phyloP scores from a whole-genome alignment of 2,113 vertebrate species.

The Ageneiosus marmoratus region DNA sequence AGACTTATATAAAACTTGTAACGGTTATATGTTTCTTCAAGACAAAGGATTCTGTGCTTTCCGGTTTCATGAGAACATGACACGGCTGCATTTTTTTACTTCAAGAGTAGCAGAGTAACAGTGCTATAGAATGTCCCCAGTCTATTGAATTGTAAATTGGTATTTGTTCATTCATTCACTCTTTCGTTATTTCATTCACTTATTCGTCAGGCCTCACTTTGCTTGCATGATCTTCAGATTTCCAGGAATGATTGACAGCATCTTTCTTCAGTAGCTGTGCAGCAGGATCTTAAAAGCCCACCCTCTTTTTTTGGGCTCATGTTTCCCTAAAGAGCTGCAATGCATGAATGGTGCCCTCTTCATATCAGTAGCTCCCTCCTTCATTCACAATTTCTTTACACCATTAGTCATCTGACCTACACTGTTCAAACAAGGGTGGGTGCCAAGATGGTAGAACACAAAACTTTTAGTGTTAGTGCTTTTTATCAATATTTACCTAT shows the following conservation, averaged over 20 bases:
- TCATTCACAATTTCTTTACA: slow-evolving; percentile 73
- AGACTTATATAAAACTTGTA: neutral
- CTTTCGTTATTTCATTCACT: slow-evolving; percentile 8
- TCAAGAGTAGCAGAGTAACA: neutral
- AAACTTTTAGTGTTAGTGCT: slow-evolving; percentile 41
- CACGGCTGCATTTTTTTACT: neutral
- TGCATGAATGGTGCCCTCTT: slow-evolving; percentile 68
- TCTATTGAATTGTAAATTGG: slow-evolving; percentile 10
- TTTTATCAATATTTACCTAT: slow-evolving; percentile 52
- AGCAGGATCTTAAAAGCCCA: slow-evolving; percentile 42
- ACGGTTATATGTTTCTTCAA: neutral
- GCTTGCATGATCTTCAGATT: slow-evolving; percentile 24
- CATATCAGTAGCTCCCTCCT: slow-evolving; percentile 48
- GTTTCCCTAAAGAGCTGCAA: slow-evolving; percentile 66
- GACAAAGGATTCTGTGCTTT: neutral
- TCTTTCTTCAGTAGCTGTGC: slow-evolving; percentile 47
- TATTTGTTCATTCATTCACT: slow-evolving; percentile 6
- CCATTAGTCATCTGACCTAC: slow-evolving; percentile 62
- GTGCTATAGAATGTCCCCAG: neutral
- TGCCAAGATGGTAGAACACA: slow-evolving; percentile 34
- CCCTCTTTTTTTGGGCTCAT: slow-evolving; percentile 56
- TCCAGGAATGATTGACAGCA: slow-evolving; percentile 34
- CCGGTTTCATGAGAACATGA: neutral
- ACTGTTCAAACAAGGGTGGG: slow-evolving; percentile 62
- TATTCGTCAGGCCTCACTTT: slow-evolving; percentile 29